Conservation (phyloP, 92 coral and sea anemone genomes). For the Siderastrea radians region DNA sequence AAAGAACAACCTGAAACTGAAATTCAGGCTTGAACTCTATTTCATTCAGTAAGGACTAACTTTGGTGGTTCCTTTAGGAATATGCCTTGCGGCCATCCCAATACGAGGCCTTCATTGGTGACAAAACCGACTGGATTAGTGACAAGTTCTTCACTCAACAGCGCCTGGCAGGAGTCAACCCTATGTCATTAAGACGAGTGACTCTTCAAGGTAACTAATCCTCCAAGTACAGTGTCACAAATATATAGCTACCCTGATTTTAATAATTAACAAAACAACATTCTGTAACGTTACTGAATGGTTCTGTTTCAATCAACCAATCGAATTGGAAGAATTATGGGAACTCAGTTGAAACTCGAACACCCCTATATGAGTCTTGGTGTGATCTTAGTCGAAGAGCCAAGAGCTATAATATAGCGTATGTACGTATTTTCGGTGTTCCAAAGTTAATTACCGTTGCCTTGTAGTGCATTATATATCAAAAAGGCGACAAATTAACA, state of each 20-base stretch:
- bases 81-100: constrained; percentile 17
- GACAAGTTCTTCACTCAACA: constrained; percentile 66
- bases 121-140: constrained; percentile 35
- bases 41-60: not conserved
- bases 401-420: too few species aligned
- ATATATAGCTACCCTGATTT: not conserved
- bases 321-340: too few species aligned
- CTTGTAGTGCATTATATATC: too few species aligned
- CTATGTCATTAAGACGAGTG: constrained; percentile 57
- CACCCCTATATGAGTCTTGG: too few species aligned
- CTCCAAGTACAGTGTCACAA: not conserved
- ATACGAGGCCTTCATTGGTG: constrained; percentile 6
- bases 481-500: too few species aligned
- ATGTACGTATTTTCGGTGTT: too few species aligned
- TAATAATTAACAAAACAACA: too few species aligned
- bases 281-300: too few species aligned
- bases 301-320: too few species aligned
- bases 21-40: not conserved
- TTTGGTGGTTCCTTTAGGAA: constrained; percentile 1
- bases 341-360: too few species aligned
- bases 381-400: too few species aligned
- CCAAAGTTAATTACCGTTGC: too few species aligned
- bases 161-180: constrained; percentile 65
- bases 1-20: not conserved
- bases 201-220: not conserved